Conservation (phyloP, 2,797 vertebrate species). For the Pogoniulus pusillus region DNA sequence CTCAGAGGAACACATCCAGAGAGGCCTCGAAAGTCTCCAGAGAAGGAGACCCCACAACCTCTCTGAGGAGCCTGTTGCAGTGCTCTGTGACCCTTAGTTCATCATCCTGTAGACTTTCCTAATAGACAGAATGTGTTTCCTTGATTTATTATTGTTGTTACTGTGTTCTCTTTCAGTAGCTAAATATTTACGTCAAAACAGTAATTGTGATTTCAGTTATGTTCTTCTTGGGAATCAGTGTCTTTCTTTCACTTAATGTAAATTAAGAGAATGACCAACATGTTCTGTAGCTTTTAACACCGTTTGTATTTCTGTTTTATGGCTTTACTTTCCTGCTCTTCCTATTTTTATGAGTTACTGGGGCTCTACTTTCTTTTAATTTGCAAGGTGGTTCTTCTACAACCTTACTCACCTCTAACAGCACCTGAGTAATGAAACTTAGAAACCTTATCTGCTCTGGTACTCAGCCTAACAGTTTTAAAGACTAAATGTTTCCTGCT, state of each 20-base stretch:
- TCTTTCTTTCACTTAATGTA: neutral
- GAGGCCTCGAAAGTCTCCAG: no score
- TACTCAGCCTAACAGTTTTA: neutral
- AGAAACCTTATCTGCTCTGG: neutral
- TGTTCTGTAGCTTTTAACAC: neutral
- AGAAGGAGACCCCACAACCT: no score
- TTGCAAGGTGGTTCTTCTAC: neutral
- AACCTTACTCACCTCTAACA: neutral
- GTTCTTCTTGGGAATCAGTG: neutral
- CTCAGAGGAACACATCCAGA: no score
- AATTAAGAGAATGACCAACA: neutral
- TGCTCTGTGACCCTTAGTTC: no score
- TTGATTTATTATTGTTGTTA: neutral
- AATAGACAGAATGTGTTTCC: neutral
- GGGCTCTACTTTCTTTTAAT: neutral
- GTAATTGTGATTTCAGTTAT: neutral
- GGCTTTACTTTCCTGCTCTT: neutral
- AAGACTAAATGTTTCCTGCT: constrained; percentile 8
- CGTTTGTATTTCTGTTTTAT: neutral
- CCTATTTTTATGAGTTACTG: neutral
- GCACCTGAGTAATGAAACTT: neutral
- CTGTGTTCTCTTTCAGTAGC: neutral
- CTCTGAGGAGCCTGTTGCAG: no score
- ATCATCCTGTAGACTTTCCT: neutral
- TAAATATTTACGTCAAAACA: neutral